Percentiles rank a stretch among this genome's conserved stretches.
phyloP scores from a whole-genome alignment of 2,113 vertebrate genomes.

The Corydoras maculifer region DNA sequence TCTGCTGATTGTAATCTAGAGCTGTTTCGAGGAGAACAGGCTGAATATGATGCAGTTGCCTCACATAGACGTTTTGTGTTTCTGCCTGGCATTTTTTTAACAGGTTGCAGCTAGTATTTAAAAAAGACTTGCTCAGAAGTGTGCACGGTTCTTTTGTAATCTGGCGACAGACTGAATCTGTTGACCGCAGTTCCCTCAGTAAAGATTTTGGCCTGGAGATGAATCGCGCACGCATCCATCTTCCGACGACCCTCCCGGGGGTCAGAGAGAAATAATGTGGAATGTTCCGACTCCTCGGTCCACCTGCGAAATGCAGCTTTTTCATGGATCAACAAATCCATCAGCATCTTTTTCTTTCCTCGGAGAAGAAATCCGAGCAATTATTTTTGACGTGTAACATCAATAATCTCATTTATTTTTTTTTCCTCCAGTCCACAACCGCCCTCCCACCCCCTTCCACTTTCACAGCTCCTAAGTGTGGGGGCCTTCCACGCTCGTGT shows the following conservation, averaged over 20 bases:
- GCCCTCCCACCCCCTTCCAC: conserved; percentile 19
- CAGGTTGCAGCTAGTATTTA: not conserved
- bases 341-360: conserved; percentile 63
- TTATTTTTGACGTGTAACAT: conserved; percentile 83
- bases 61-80: no score
- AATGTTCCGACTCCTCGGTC: conserved; percentile 21
- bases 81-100: no score
- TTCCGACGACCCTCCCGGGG: conserved; percentile 22
- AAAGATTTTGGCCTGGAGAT: conserved; percentile 30
- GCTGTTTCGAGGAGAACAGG: no score
- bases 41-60: no score
- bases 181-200: not conserved
- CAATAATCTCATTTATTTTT: conserved; percentile 73
- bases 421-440: not conserved
- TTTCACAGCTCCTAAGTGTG: conserved; percentile 11
- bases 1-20: no score
- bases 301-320: conserved; percentile 50
- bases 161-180: not conserved
- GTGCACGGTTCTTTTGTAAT: not conserved
- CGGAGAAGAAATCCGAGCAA: conserved; percentile 74
- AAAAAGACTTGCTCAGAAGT: not conserved
- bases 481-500: conserved; percentile 52
- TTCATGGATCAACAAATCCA: conserved; percentile 60
- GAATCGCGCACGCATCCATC: conserved; percentile 14
- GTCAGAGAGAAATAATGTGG: not conserved